Percentiles rank a stretch among this genome's conserved stretches.
phyloP scores from a whole-genome alignment of 1,140 invertebrate genomes.

The Polypedilum pembai region DNA sequence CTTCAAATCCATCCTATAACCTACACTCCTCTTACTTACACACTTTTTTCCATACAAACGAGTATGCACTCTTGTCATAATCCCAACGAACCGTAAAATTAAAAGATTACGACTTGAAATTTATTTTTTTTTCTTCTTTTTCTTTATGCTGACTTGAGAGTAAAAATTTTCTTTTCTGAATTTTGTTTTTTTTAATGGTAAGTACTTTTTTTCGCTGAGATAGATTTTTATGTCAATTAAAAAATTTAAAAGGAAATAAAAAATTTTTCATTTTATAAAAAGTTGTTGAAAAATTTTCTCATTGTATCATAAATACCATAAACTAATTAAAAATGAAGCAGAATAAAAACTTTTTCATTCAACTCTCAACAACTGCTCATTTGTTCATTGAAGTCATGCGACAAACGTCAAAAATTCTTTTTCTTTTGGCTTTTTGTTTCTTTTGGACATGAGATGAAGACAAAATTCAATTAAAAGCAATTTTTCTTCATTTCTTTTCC shows the following conservation, averaged over 20 bases:
- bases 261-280: background rate
- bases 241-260: background rate
- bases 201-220: background rate
- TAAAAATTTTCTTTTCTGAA: background rate
- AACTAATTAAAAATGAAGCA: background rate
- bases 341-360: background rate
- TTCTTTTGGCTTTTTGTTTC: no score
- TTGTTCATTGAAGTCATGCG: no score
- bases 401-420: no score
- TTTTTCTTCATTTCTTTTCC: no score
- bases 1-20: constrained; percentile 4
- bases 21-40: background rate
- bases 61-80: constrained; percentile 5
- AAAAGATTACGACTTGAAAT: constrained; percentile 18
- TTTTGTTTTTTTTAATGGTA: background rate
- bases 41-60: background rate
- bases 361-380: no score
- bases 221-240: constrained; percentile 2
- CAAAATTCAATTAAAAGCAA: no score
- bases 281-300: background rate
- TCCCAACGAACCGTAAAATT: constrained; percentile 4
- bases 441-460: no score
- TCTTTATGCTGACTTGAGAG: background rate
- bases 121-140: background rate
- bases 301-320: background rate